Conservation (phyloP, 2,797 vertebrate genomes). For the Acipenser ruthenus region DNA sequence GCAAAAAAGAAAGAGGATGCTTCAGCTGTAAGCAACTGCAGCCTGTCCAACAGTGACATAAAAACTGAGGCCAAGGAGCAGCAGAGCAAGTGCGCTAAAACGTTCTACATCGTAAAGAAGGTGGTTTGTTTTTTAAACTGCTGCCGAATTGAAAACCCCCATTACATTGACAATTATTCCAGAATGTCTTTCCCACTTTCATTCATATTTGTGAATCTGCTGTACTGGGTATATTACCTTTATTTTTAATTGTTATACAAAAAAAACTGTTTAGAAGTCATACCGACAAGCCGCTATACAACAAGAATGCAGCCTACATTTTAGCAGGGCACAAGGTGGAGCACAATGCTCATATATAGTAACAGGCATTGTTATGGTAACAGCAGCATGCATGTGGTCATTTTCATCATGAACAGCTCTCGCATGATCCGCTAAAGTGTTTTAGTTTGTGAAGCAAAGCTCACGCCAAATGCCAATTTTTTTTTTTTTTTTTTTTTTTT, state of each 20-base stretch:
- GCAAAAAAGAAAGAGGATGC: constrained; percentile 57
- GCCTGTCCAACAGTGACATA: constrained; percentile 43
- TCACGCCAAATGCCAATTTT: too few species aligned
- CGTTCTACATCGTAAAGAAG: constrained; percentile 54
- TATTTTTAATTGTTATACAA: constrained; percentile 63
- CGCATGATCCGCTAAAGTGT: too few species aligned
- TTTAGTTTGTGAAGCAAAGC: too few species aligned
- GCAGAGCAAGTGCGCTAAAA: constrained; percentile 48
- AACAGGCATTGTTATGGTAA: background rate
- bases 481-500: too few species aligned
- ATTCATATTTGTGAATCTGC: constrained; percentile 79
- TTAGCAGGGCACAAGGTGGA: background rate
- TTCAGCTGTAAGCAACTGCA: constrained; percentile 37
- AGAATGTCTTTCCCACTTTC: constrained; percentile 78
- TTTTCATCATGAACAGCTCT: background rate
- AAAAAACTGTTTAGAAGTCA: background rate
- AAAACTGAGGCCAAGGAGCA: constrained; percentile 51
- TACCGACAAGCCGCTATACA: background rate
- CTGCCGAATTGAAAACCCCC: constrained; percentile 80
- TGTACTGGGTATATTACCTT: constrained; percentile 87
- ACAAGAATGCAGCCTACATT: background rate
- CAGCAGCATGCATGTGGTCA: background rate
- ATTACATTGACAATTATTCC: constrained; percentile 89
- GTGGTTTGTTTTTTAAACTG: constrained; percentile 61
- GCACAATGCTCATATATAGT: background rate